Base-by-base conservation (phyloP, 2,888 invertebrate species). In the Dermolepida albohirtum region DNA sequence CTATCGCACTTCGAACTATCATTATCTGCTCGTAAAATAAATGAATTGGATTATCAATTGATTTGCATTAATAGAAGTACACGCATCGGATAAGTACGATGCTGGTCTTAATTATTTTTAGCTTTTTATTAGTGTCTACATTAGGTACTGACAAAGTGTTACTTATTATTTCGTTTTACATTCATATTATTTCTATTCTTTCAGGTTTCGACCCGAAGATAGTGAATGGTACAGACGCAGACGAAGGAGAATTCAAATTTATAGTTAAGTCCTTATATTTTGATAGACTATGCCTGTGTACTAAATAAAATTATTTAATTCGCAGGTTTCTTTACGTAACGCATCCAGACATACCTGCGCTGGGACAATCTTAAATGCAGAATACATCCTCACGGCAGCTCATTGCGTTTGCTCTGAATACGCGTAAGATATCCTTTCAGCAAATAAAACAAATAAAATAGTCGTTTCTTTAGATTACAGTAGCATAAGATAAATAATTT, bases 201-300 rank as follows among this genome's bases (percentile, higher is more conserved):
- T 17, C 40, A 59, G 66, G 27, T 41, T 22, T 17, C 0, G 47
- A 49, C 27, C 12, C 41, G 8, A 70, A 66, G 16, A 73, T 75
- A 51, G 75, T 75, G 2, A 74, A 73, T 49, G 75, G 75, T n/a
- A 70, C 69, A 11, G 66, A 73, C 63, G 73, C 75, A 11, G 50
- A 51, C 12, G 64, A 65, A 16, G 75, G 74, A 17, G 74, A 75
- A 71, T 68, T 73, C 66, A 74, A 74, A 14, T 75, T 73, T 62
- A 73, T 72, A 11, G 75, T 75, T 69, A 70, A 71, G 41, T 40
- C 47, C 5, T 64, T 12, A 22, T 22, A 34, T 29, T 50, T 39
- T 17, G 6, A 8, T 52, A 4, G 14, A n/a, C 22, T 64, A 27
- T 27, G 17, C 12, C 11, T 14, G n/a, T 12, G 7, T 11, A 4